phyloP scores from a whole-genome alignment of 2,113 vertebrate species.

The Zootoca vivipara region DNA sequence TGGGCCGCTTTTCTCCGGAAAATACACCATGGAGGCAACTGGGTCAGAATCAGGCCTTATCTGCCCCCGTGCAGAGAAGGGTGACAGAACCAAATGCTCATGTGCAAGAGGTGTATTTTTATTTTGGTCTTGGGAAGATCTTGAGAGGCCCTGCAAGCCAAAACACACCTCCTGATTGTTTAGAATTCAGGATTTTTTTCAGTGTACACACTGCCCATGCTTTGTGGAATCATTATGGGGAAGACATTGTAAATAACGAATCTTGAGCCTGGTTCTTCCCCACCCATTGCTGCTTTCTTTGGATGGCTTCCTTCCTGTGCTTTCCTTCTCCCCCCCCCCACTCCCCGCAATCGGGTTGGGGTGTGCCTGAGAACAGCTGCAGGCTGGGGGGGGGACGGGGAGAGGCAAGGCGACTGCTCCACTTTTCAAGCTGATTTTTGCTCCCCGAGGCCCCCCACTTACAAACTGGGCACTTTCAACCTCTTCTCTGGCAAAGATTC shows the following conservation, averaged over 20 bases:
- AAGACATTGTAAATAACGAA: not conserved
- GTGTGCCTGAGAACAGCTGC: not conserved
- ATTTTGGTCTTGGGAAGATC: not conserved
- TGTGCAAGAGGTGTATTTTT: too few relatives aligned
- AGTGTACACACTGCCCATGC: not conserved
- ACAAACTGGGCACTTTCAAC: not conserved
- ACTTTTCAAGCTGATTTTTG: not conserved
- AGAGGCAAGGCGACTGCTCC: not conserved
- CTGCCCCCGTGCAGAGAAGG: not conserved
- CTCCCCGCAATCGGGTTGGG: not conserved
- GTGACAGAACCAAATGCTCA: rapidly evolving
- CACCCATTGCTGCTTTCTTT: too few relatives aligned
- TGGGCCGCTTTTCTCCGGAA: rapidly evolving
- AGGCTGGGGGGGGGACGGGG: not conserved
- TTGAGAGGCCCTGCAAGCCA: not conserved
- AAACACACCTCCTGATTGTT: not conserved
- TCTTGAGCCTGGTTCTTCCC: too few relatives aligned
- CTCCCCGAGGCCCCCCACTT: not conserved
- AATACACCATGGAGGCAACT: not conserved
- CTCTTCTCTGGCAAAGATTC: not conserved
- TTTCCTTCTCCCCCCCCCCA: too few relatives aligned
- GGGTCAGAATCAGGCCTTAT: not conserved
- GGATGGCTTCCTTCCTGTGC: too few relatives aligned
- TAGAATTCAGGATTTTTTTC: not conserved
- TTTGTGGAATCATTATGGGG: not conserved